Base-by-base conservation (phyloP, 2,797 vertebrate genomes). In the Schizopygopsis pylzovi region DNA sequence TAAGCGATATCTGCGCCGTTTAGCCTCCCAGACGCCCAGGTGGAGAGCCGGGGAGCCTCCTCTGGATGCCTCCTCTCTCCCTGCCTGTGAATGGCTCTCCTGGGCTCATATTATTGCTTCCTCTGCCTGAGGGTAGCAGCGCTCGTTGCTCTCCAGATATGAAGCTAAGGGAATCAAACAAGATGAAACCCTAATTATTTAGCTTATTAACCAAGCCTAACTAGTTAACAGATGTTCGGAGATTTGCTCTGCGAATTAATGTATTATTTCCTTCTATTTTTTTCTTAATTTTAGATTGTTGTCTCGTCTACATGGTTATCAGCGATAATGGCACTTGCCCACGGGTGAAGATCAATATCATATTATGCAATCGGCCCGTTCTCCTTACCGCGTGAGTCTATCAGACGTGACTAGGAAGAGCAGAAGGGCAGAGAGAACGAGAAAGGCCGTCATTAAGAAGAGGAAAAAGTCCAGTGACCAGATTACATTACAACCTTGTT, bases 41-140 rank as follows among this genome's bases (percentile, higher is more conserved):
- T 94, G 91, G 94, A 95, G 94, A 86, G 86, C 84, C 83, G 92
- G 93, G 93, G 94, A 95, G 92, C 91, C 78, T 87, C 86, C 88
- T 88, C 86, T 83, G 83, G 79, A 85, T 76, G 67, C 68, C 83
- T 81, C 68, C 59, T 80, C 65, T 87, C 89, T 85, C 85, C 81
- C 95, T 95, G 91, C 92, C 91, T 92, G 93, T 93, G 93, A 94
- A 95, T 94, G 92, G 91, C 94, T 96, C 95, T 96, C 95, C 94
- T 94, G 95, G 95, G 95, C 94, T 95, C 93, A 94, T 93, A 95
- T 95, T 95, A 95, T 94, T 94, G 93, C 95, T 95, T 95, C 94
- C 93, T 94, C 93, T 94, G 95, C 95, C 95, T 95, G 92, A 95
- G 95, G 95, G 95, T 86, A 95, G 93, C 91, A 91, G 92, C 92